A percentile compares a stretch with the other conserved stretches of the same genome.
Conservation (phyloP, 2,797 vertebrate species). For the Pseudopleuronectes americanus region DNA sequence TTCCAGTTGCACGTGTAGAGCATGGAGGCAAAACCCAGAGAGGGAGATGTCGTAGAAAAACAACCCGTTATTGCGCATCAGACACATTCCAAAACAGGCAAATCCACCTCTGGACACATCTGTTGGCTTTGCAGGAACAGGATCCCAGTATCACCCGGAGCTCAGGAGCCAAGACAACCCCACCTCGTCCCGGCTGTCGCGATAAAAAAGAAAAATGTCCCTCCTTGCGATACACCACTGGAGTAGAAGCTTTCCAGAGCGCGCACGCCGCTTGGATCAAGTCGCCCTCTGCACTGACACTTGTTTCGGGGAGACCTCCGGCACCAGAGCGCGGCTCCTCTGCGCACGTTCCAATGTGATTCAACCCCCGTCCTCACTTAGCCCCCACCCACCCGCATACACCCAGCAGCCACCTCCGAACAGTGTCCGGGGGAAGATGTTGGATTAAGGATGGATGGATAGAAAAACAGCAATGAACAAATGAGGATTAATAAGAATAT, state of each 20-base stretch:
- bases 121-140: constrained; percentile 41
- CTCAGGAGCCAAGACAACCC: constrained; percentile 24
- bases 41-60: constrained; percentile 39
- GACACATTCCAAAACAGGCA: constrained; percentile 65
- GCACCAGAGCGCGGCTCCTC: constrained; percentile 50
- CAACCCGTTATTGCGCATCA: constrained; percentile 60
- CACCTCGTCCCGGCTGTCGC: constrained; percentile 7
- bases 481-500: too few species aligned
- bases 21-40: constrained; percentile 39
- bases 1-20: constrained; percentile 42
- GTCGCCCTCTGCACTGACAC: constrained; percentile 62
- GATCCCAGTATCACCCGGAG: constrained; percentile 59
- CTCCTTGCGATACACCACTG: constrained; percentile 11
- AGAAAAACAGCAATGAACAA: too few species aligned
- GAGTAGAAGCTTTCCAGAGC: constrained; percentile 34
- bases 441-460: neutral
- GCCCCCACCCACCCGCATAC: constrained; percentile 1
- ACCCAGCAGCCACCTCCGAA: too few species aligned
- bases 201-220: neutral
- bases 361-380: constrained; percentile 58
- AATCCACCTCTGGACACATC: constrained; percentile 59
- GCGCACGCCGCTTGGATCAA: constrained; percentile 58
- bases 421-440: too few species aligned
- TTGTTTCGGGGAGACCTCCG: constrained; percentile 61
- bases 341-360: constrained; percentile 59